Percentiles rank a stretch among this genome's conserved stretches.
Evolutionary conservation across 2,888 invertebrate species (phyloP).

Genomic region (Eulithis testata): DNA sequence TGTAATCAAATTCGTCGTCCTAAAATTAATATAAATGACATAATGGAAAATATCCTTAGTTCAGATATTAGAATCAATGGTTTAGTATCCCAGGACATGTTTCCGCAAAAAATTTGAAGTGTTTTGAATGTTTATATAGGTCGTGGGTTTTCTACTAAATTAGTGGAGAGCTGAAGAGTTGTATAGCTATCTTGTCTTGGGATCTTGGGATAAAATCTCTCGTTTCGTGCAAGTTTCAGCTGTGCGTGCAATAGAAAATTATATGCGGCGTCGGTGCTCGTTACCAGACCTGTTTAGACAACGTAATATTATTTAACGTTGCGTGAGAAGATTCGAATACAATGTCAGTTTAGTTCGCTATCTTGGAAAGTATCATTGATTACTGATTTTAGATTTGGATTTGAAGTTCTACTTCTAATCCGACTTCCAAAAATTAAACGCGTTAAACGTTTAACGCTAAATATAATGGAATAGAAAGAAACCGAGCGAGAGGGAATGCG

Average conservation of each 20-base stretch:
- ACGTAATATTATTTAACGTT: slow-evolving; percentile 56
- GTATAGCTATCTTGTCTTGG: slow-evolving; percentile 5
- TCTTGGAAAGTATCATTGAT: slow-evolving; percentile 7
- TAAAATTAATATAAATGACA: no score
- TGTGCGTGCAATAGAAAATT: slow-evolving; percentile 51
- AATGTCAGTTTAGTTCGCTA: slow-evolving; percentile 32
- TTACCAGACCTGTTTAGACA: slow-evolving; percentile 43
- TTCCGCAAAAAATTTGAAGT: no score
- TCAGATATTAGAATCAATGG: no score
- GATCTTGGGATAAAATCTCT: slow-evolving; percentile 3
- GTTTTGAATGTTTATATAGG: background rate
- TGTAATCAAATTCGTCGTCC: no score
- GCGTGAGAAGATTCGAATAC: slow-evolving; percentile 40
- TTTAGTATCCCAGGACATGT: no score
- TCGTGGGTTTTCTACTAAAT: background rate
- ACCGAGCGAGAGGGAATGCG: no score
- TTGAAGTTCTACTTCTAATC: no score
- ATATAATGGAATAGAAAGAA: no score
- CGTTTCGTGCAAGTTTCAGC: slow-evolving; percentile 33
- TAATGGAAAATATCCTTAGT: no score
- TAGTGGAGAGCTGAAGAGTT: slow-evolving; percentile 3
- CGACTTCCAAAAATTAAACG: no score
- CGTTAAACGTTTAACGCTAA: no score
- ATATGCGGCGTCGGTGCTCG: slow-evolving; percentile 38
- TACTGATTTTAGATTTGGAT: no score